Evolutionary conservation across 2,113 vertebrate genomes (phyloP).

Genomic region (Prunella himalayana): DNA sequence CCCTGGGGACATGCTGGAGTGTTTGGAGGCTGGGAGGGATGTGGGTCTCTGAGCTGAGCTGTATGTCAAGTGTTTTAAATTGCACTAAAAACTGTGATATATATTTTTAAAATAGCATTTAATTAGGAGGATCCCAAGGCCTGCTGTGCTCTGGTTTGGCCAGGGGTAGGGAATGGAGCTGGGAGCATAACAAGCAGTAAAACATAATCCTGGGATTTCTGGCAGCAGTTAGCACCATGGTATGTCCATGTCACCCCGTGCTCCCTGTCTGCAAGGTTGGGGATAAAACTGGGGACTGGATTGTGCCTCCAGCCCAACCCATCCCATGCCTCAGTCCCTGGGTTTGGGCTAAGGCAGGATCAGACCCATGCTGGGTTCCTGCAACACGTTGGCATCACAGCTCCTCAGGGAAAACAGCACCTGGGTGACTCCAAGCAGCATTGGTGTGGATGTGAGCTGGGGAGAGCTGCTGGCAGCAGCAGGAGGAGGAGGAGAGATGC

Average conservation of each 20-base stretch:
- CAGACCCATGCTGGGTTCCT: background rate
- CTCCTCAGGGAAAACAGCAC: background rate
- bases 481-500: background rate
- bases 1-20: fast-evolving
- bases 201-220: background rate
- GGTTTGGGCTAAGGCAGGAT: background rate
- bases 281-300: background rate
- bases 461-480: background rate
- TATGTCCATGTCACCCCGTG: background rate
- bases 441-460: fast-evolving
- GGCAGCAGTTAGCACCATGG: background rate
- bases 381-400: fast-evolving
- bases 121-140: background rate
- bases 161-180: background rate
- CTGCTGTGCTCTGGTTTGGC: background rate
- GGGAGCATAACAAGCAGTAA: background rate
- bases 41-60: background rate
- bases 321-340: background rate
- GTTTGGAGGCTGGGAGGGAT: background rate
- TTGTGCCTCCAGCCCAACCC: background rate
- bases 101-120: background rate
- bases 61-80: background rate
- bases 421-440: background rate
- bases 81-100: background rate
- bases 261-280: background rate